Evolutionary conservation across 2,797 vertebrate species (phyloP), one percentile per base, ranked within the genome.

Genomic region (Percopsis omiscomaycus): DNA sequence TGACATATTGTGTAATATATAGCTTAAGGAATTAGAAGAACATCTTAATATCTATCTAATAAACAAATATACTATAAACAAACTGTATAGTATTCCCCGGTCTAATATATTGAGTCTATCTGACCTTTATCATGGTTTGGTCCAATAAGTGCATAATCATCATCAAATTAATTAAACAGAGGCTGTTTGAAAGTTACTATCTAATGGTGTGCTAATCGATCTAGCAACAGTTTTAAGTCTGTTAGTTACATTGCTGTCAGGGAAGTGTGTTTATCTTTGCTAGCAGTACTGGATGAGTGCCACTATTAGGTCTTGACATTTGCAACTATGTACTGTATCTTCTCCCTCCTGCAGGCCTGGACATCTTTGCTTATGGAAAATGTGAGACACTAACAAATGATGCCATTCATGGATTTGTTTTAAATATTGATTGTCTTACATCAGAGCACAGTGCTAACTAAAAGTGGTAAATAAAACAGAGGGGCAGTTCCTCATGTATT

Each of bases 291-390:
- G 80, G 82, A 80, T 64, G 48, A 62, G 50, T 79, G 89, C 89
- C 88, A 86, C 69, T 67, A 67, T 66, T 73, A 61, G 73, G 78
- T 77, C 77, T 59, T 65, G 61, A 69, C 69, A 80, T 62, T 71
- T 37, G 62, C 28, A 68, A 82, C 75, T 64, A 68, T 60, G 74
- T 22, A 22, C 22, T 45, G 58, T 74, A 68, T 79, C 72, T 82
- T 53, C 68, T 73, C 46, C 37, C 55, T 32, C 71, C 71, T 71
- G 73, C 76, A 84, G 79, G 82, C 78, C 70, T 71, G 77, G 84
- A 86, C 83, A 75, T 77, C 71, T 84, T 76, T 69, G 62, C 69
- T 79, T 64, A 73, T 88, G 90, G 88, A 91, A 92, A 91, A 69
- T 74, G 12, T 91, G 88, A 91, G 72, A 71, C 78, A 72, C 45